Evolutionary conservation across 2,113 vertebrate genomes (phyloP).

Genomic region (Rattus rattus): DNA sequence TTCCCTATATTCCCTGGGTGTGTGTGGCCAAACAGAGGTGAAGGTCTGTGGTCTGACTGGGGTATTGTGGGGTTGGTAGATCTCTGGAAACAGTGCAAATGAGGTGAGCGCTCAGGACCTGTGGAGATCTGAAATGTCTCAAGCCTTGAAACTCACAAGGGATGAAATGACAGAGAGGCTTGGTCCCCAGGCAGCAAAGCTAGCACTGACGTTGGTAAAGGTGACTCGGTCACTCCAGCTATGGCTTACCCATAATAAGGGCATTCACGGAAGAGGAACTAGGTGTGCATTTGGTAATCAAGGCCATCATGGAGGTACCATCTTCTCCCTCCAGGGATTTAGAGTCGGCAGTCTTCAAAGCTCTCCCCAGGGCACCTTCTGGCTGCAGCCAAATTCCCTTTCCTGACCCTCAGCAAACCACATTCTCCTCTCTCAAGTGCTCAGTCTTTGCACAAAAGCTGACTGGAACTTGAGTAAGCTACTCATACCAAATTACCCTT

Average conservation of each 20-base stretch:
- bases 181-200: not conserved
- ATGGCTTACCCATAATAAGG: constrained; percentile 17
- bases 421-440: not conserved
- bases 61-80: not conserved
- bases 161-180: constrained; percentile 13
- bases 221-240: not conserved
- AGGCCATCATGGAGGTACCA: not conserved
- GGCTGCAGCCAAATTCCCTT: constrained; percentile 4
- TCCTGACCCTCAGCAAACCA: not conserved
- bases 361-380: not conserved
- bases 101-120: not conserved
- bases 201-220: constrained; percentile 36
- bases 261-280: constrained; percentile 39
- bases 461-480: not conserved
- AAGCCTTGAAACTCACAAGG: constrained; percentile 15
- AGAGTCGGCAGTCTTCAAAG: constrained; percentile 56
- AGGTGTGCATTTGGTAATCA: not conserved
- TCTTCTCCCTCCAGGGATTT: not conserved
- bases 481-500: constrained; percentile 9
- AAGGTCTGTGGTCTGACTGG: not conserved
- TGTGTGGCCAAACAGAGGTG: too few species aligned
- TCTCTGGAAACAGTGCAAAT: not conserved
- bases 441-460: not conserved
- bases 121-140: not conserved
- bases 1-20: not conserved